Evolutionary conservation across 2,888 invertebrate species (phyloP).

Genomic region (Noctuana brunneofusca): DNA sequence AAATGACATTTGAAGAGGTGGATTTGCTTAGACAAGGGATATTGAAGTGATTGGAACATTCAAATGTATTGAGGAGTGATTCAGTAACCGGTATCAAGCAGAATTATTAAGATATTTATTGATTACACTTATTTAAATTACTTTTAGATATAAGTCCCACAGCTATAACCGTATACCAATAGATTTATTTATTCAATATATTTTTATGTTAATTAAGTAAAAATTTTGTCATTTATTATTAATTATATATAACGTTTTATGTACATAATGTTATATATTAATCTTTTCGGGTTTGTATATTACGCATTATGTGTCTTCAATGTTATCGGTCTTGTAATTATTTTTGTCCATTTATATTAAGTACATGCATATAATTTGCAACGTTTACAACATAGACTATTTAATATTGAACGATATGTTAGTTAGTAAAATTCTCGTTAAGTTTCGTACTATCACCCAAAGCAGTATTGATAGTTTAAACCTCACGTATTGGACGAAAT

Average conservation of each 20-base stretch:
- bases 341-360: neutral
- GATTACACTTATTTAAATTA: slow-evolving; percentile 34
- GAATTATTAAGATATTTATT: slow-evolving; percentile 37
- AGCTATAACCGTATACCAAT: slow-evolving; percentile 60
- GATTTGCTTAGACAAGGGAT: slow-evolving; percentile 12
- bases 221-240: slow-evolving; percentile 17
- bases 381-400: slow-evolving; percentile 20
- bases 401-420: slow-evolving; percentile 4
- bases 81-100: slow-evolving; percentile 33
- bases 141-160: slow-evolving; percentile 43
- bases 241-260: slow-evolving; percentile 18
- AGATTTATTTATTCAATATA: slow-evolving; percentile 41
- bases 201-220: slow-evolving; percentile 36
- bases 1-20: slow-evolving; percentile 20
- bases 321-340: slow-evolving; percentile 1
- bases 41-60: slow-evolving; percentile 23
- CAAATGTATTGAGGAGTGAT: slow-evolving; percentile 5
- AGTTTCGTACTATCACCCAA: slow-evolving; percentile 5
- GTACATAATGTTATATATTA: slow-evolving; percentile 21
- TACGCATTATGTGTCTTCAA: neutral
- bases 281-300: slow-evolving; percentile 3
- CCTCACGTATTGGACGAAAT: slow-evolving; percentile 5
- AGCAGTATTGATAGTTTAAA: slow-evolving; percentile 27
- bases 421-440: neutral
- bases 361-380: slow-evolving; percentile 4